Conservation (phyloP, 1,140 invertebrate genomes). For the Drosophila azteca region DNA sequence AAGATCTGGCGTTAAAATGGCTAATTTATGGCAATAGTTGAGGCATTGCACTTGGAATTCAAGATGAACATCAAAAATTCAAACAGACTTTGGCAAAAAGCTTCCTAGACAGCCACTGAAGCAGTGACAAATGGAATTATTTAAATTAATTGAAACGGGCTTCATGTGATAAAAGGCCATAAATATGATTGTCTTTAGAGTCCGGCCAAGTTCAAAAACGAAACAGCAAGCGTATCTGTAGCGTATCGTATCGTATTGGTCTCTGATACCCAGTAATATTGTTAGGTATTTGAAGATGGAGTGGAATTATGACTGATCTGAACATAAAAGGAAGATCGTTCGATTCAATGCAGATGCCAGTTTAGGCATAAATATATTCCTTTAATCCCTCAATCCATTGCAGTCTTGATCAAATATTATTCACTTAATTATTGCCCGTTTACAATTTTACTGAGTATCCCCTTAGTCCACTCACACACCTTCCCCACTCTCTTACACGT, state of each 20-base stretch:
- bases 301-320: no score
- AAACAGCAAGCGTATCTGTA: constrained; percentile 11
- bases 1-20: constrained; percentile 20
- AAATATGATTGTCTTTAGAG: constrained; percentile 50
- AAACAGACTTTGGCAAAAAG: constrained; percentile 36
- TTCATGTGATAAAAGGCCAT: constrained; percentile 47
- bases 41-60: constrained; percentile 41
- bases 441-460: constrained; percentile 4
- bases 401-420: background rate
- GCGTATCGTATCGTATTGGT: background rate
- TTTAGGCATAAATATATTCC: no score
- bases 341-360: no score
- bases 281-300: background rate
- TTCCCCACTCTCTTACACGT: constrained; percentile 19
- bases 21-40: constrained; percentile 33
- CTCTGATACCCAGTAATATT: constrained; percentile 9
- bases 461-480: background rate
- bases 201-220: constrained; percentile 43
- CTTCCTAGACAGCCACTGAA: constrained; percentile 51
- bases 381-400: no score
- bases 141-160: constrained; percentile 52
- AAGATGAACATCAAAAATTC: constrained; percentile 35
- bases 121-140: constrained; percentile 54
- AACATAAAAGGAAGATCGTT: no score
- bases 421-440: background rate